Percentiles rank a stretch among this genome's conserved stretches.
Conservation (phyloP, 2,797 vertebrate species). For the Zalophus californianus region DNA sequence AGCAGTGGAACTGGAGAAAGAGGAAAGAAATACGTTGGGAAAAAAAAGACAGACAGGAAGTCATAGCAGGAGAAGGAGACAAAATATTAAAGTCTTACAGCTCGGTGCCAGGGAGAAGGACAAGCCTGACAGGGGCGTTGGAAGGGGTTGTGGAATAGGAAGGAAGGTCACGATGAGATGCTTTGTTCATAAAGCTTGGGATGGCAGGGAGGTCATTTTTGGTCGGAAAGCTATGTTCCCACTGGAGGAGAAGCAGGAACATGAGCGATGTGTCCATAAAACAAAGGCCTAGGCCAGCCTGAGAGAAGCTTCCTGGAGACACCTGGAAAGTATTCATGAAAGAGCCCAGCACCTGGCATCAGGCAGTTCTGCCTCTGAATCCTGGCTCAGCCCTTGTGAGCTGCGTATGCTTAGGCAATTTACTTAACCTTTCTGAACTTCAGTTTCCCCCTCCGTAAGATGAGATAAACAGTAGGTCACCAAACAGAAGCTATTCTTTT, state of each 20-base stretch:
- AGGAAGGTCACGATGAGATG: neutral
- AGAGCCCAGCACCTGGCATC: neutral
- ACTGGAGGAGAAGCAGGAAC: neutral
- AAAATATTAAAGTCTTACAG: neutral
- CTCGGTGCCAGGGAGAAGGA: neutral
- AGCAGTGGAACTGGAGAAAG: neutral
- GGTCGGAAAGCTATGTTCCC: neutral
- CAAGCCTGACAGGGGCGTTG: neutral
- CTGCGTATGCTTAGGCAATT: neutral
- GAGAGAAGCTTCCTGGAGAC: neutral
- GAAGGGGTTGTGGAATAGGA: too few relatives aligned
- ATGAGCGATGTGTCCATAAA: neutral
- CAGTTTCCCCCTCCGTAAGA: neutral
- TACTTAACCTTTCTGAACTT: neutral
- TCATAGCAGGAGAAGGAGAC: neutral
- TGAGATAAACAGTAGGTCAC: neutral
- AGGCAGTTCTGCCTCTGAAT: neutral
- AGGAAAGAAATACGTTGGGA: neutral
- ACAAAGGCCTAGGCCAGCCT: neutral
- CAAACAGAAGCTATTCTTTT: conserved; percentile 10
- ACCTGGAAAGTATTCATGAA: accelerated
- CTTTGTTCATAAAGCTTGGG: neutral
- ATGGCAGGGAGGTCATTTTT: neutral
- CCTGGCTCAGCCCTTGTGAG: neutral
- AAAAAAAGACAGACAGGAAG: neutral